Evolutionary conservation across 2,888 invertebrate species (phyloP), one percentile per base, ranked within the genome.

Genomic region (Yponomeuta cagnagella): DNA sequence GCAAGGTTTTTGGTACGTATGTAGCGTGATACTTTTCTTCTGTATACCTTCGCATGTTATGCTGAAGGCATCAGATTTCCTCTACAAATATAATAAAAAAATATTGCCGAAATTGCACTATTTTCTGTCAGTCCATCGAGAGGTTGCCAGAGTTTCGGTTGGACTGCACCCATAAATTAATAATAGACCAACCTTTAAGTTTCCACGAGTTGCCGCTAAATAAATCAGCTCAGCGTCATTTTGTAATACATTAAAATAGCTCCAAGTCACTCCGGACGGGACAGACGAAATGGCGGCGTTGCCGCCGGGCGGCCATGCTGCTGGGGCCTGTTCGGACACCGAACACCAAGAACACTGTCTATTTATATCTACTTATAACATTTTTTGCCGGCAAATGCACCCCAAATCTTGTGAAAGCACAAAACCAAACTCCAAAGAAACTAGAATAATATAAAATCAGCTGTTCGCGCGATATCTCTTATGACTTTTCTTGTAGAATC

Each of bases 221-320:
- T 87, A 87, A 86, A 85, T 83, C 80, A 83, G 79, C 78, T 80
- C 79, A 73, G 77, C 79, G 76, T 77, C 76, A 77, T 75, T 76
- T 31, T 71, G 74, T 74, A 75, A 72, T 74, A 74, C 73, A 76
- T 80, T 76, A 77, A 80, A 81, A 81, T 81, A 81, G 79, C 84
- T 66, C 79, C 83, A 78, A 89, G 89, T 90, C 90, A 88, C 87
- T 58, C 52, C 87, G 88, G 90, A 90, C 52, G 87, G 88, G 90
- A 90, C 89, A 89, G 90, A 89, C 90, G 83, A 78, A 80, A 81
- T 81, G 88, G 85, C 83, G 85, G 74, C 77, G 75, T 74, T 72
- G 63, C 71, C 9, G 63, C 71, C 9, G 2, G 48, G 48, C 48
- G 9, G 48, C 48, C 64, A 64, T 43, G 52, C 10, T n/a, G 69